A percentile compares a stretch with the other conserved stretches of the same genome.
These are phyloP conservation scores for Artibeus jamaicensis DNA, from an alignment of 2,797 vertebrate genomes.

Conservation along the genomic window DNA sequence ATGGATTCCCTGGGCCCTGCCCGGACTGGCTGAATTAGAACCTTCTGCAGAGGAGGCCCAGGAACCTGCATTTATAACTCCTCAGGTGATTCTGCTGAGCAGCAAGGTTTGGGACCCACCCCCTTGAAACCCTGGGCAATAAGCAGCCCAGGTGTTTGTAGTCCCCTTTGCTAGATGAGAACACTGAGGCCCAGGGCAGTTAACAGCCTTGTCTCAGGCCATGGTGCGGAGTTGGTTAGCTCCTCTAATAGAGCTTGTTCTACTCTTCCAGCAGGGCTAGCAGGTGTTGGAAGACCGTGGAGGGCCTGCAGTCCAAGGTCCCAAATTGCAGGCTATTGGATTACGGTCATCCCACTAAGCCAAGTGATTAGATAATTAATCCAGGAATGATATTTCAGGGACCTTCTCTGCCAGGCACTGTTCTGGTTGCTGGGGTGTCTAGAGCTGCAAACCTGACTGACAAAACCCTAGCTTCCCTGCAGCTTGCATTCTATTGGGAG, in stretches of 20 bases:
- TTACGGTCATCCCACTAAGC: background rate
- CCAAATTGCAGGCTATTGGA: background rate
- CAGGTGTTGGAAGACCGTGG: background rate
- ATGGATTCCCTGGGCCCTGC: background rate
- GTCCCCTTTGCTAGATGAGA: background rate
- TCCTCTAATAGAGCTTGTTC: background rate
- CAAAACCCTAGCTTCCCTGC: background rate
- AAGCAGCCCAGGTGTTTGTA: background rate
- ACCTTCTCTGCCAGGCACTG: background rate
- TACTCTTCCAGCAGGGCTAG: background rate
- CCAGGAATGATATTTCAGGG: background rate
- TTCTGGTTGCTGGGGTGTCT: background rate
- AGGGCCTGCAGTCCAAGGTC: background rate
- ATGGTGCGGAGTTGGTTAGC: no score
- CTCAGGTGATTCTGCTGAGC: background rate
- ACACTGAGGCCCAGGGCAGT: background rate
- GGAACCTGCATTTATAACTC: background rate
- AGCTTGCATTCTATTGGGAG: background rate
- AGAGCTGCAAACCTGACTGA: background rate
- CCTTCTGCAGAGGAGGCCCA: background rate
- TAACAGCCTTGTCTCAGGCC: background rate
- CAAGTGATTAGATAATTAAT: background rate
- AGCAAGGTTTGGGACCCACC: background rate
- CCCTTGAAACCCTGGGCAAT: background rate
- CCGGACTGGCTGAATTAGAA: background rate